Percentiles rank a stretch among this genome's conserved stretches.
Conservation (phyloP, 2,113 vertebrate genomes). For the Centropus unirufus region DNA sequence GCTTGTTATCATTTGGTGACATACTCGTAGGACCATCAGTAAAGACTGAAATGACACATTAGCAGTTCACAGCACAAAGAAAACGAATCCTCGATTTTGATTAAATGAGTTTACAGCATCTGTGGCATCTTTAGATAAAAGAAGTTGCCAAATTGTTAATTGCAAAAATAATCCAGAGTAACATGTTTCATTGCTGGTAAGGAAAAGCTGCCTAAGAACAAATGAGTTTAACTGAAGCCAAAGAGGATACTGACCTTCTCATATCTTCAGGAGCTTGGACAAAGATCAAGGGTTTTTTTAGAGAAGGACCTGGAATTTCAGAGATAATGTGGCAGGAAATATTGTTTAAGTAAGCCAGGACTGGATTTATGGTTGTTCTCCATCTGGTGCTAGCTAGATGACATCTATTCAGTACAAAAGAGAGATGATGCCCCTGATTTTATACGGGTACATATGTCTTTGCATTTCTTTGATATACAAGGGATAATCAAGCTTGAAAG, state of each 20-base stretch:
- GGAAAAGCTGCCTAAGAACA: slow-evolving; percentile 8
- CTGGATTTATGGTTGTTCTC: slow-evolving; percentile 20
- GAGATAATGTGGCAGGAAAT: not conserved
- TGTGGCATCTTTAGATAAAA: slow-evolving; percentile 20
- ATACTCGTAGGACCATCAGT: not conserved
- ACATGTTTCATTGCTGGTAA: not conserved
- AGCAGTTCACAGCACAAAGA: slow-evolving; percentile 35
- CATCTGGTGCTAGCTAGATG: slow-evolving; percentile 49
- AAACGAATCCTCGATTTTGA: slow-evolving; percentile 20
- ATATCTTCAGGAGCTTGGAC: slow-evolving; percentile 16
- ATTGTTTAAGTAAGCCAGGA: not conserved
- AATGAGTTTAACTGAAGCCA: not conserved
- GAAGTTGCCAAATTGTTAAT: slow-evolving; percentile 43
- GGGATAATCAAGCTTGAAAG: not conserved
- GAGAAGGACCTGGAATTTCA: slow-evolving; percentile 1
- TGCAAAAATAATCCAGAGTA: slow-evolving; percentile 39
- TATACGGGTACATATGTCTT: not conserved
- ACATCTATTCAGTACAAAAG: not conserved
- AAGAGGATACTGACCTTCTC: not conserved
- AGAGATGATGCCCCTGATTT: not conserved
- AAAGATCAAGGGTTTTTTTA: not conserved
- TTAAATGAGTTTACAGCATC: slow-evolving; percentile 48
- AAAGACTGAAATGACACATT: not conserved
- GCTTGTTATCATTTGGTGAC: not conserved
- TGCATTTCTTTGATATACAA: not conserved